Conservation (phyloP, 2,888 invertebrate species). For the Apomyelois bistriatella region DNA sequence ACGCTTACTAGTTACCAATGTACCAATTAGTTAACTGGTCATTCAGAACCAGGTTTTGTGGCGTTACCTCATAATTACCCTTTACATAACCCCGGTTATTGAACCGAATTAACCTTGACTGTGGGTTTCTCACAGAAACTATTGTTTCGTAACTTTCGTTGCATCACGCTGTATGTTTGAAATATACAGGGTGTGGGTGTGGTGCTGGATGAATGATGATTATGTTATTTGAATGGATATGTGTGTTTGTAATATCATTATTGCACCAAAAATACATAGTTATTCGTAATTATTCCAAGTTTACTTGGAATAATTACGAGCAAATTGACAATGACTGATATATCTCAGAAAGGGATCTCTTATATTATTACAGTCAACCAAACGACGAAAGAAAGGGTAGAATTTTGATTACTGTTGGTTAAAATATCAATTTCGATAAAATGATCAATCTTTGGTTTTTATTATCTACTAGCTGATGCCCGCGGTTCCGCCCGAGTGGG, state of each 20-base stretch:
- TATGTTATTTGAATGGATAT: not conserved
- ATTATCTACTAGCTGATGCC: no score
- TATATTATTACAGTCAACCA: no score
- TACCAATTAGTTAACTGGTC: not conserved
- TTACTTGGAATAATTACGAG: no score
- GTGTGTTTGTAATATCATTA: not conserved
- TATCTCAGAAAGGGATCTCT: no score
- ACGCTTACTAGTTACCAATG: not conserved
- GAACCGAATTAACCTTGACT: constrained; percentile 1
- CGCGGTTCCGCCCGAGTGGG: no score
- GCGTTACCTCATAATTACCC: not conserved
- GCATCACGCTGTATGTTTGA: not conserved
- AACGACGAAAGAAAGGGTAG: no score
- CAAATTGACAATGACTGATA: no score
- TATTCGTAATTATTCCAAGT: no score
- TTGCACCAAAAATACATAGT: no score
- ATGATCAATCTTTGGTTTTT: no score
- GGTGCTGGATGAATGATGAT: not conserved
- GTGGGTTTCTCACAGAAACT: not conserved
- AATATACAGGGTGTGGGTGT: not conserved
- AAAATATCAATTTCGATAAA: no score
- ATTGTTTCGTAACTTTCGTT: not conserved
- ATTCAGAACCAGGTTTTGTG: not conserved
- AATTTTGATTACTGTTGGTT: no score
- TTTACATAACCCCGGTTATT: not conserved